Conservation (phyloP, 2,113 vertebrate species). For the Eulemur rufifrons region DNA sequence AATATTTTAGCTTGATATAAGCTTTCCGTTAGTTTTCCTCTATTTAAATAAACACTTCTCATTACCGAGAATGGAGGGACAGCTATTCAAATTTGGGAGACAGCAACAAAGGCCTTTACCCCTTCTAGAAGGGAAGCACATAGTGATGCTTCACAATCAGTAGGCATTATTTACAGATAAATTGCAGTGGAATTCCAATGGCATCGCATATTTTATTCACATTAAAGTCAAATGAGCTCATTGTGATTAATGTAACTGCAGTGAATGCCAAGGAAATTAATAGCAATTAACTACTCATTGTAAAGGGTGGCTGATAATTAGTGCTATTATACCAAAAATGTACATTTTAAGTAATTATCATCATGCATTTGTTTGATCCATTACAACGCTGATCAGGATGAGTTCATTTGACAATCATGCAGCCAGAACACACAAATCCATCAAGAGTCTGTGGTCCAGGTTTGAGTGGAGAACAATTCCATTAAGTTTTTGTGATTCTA, state of each 20-base stretch:
- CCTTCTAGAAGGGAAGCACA: background rate
- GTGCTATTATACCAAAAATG: conserved; percentile 80
- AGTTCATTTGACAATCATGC: conserved; percentile 70
- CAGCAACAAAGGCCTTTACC: background rate
- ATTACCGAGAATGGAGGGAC: background rate
- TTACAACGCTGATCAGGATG: conserved; percentile 72
- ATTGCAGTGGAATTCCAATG: conserved; percentile 72
- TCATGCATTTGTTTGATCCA: conserved; percentile 73
- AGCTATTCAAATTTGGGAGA: background rate
- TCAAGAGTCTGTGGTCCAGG: conserved; percentile 64
- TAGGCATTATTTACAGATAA: conserved; percentile 61
- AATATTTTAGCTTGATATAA: background rate
- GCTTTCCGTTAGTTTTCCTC: background rate
- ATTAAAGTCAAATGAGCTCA: conserved; percentile 81
- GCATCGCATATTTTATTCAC: conserved; percentile 74
- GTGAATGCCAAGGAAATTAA: conserved; percentile 81
- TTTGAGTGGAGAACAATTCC: conserved; percentile 75
- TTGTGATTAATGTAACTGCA: conserved; percentile 79
- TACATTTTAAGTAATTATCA: conserved; percentile 81
- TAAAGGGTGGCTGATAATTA: conserved; percentile 83
- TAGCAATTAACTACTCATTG: conserved; percentile 81
- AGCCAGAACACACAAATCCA: conserved; percentile 65
- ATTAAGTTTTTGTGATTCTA: background rate
- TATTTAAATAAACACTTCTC: background rate
- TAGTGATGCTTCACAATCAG: conserved; percentile 1